Percentiles rank a stretch among this genome's conserved stretches.
Conservation (phyloP, 2,797 vertebrate species). For the Arremon brunneinucha region DNA sequence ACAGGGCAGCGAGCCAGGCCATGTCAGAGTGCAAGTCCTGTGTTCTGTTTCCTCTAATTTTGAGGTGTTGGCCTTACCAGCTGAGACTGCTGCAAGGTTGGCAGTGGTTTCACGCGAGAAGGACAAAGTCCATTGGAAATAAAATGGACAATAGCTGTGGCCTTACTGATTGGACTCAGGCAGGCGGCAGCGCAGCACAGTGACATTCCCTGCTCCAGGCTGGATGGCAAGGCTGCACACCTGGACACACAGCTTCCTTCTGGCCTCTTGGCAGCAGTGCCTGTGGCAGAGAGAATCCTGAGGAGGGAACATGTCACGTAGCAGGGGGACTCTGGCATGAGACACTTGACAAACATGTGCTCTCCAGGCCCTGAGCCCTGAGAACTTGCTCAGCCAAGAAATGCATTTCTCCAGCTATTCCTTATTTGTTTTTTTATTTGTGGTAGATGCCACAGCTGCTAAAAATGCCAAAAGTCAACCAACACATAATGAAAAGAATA, state of each 20-base stretch:
- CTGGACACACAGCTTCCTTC: not conserved
- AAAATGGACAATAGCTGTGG: not conserved
- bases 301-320: not conserved
- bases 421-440: not conserved
- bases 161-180: not conserved
- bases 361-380: not conserved
- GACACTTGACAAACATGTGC: not conserved
- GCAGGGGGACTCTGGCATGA: not conserved
- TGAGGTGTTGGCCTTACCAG: not conserved
- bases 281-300: not conserved
- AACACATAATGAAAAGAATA: not conserved
- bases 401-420: not conserved
- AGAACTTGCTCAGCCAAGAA: not conserved
- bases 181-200: accelerated
- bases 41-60: not conserved
- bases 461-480: not conserved
- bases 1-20: not conserved
- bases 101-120: not conserved
- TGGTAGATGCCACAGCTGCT: not conserved
- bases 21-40: not conserved
- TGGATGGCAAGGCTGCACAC: not conserved
- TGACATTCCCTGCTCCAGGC: not conserved
- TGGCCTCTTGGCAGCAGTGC: not conserved
- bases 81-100: not conserved
- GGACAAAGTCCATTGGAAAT: not conserved